Conservation (phyloP, 2,888 invertebrate genomes). For the Acrobasis suavella region DNA sequence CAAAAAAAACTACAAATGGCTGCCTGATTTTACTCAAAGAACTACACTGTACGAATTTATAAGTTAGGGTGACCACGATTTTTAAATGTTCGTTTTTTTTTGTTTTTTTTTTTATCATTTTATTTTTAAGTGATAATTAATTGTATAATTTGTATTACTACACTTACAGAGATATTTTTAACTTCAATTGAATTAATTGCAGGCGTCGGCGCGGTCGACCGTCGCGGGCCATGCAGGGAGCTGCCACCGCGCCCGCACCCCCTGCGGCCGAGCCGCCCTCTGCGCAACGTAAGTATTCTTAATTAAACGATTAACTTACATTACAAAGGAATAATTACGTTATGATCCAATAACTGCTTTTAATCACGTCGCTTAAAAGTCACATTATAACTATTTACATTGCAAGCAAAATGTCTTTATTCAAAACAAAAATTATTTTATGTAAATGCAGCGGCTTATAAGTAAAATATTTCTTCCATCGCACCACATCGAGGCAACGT, state of each 20-base stretch:
- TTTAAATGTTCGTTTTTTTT: neutral
- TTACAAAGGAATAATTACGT: neutral
- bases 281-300: conserved; percentile 64
- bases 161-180: neutral
- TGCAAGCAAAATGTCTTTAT: too few species aligned
- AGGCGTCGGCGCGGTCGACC: conserved; percentile 68
- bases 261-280: conserved; percentile 73
- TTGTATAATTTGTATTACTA: neutral
- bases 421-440: too few species aligned
- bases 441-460: too few species aligned
- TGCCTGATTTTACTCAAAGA: neutral
- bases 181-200: conserved; percentile 25
- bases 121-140: too few species aligned
- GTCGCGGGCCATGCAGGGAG: conserved; percentile 79
- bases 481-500: too few species aligned
- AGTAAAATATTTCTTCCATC: too few species aligned
- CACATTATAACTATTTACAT: neutral
- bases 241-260: conserved; percentile 69
- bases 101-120: too few species aligned
- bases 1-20: too few species aligned
- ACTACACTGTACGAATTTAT: neutral
- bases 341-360: neutral
- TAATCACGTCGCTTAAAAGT: neutral
- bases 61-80: neutral
- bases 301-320: conserved; percentile 1